phyloP scores from a whole-genome alignment of 2,113 vertebrate genomes.

The Cricetomys ansorgei region DNA sequence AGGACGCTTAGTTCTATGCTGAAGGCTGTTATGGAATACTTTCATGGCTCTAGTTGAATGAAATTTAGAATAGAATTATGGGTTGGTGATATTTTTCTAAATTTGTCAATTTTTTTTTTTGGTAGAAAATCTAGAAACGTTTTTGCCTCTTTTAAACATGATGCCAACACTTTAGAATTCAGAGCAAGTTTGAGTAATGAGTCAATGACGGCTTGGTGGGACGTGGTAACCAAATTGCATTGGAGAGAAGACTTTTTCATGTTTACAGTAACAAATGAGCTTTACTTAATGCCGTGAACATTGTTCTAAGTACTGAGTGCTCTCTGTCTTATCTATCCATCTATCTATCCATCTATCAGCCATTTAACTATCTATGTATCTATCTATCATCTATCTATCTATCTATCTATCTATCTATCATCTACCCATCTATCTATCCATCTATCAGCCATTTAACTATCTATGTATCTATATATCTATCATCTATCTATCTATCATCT shows the following conservation, averaged over 20 bases:
- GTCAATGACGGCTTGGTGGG: neutral
- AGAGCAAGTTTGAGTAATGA: neutral
- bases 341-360: neutral
- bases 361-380: neutral
- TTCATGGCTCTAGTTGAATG: neutral
- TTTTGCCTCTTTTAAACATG: conserved; percentile 27
- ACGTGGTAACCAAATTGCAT: neutral
- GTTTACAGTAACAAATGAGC: neutral
- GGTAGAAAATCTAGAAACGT: neutral
- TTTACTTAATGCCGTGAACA: conserved; percentile 14
- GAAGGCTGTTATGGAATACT: neutral
- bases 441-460: too few relatives aligned
- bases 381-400: too few relatives aligned
- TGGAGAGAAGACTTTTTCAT: neutral
- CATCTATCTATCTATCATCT: too few relatives aligned
- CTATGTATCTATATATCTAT: neutral
- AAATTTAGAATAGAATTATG: neutral
- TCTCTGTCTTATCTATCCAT: too few relatives aligned
- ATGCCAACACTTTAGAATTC: neutral
- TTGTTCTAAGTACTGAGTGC: neutral
- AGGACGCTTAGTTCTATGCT: neutral
- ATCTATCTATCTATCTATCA: too few relatives aligned
- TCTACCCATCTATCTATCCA: too few relatives aligned
- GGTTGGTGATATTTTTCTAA: neutral
- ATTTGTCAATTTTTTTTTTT: neutral